Evolutionary conservation across 2,888 invertebrate genomes (phyloP), one percentile per base, ranked within the genome.

Genomic region (Calliopum simillimum): DNA sequence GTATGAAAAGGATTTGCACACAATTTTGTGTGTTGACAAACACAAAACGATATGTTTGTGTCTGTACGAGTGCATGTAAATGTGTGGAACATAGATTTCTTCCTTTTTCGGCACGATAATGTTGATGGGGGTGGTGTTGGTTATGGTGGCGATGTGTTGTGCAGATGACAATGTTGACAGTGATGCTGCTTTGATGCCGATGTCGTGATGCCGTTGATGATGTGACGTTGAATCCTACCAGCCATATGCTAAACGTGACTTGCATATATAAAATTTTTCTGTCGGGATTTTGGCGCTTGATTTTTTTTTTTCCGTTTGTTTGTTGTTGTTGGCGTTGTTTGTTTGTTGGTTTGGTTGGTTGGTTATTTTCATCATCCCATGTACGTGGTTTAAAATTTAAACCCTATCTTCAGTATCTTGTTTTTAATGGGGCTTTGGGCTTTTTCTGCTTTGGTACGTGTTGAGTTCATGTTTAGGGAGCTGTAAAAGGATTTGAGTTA

Each of bases 1-100:
- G 33, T 33, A 33, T 33, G 33, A 68, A 82, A 81, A 79, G 81
- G 81, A 82, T 82, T 81, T 82, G 78, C 78, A 78, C 82, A 78
- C 80, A 81, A 82, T 81, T 82, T 68, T 79, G 76, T 33, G 33
- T 78, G 79, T 74, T 76, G 77, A 76, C 73, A 70, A 73, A 71
- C 70, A 70, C 55, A n/a, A 49, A 56, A 14, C 55, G 66, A 55
- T 69, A 47, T 55, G 68, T 64, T 69, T 68, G 69, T 73, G 23
- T n/a, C 41, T 44, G 16, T 49, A 16, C n/a, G n/a, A n/a, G n/a
- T n/a, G n/a, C 6, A 75, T 56, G 33, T 47, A 44, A 43, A 16
- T 51, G 23, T 62, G 74, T 58, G 58, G 12, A 41, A 33, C 33
- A 33, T 8, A 33, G 33, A 33, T 33, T 33, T 8, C 33, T 8